Conservation (phyloP, 2,888 invertebrate genomes). For the Glaucopsyche alexis region DNA sequence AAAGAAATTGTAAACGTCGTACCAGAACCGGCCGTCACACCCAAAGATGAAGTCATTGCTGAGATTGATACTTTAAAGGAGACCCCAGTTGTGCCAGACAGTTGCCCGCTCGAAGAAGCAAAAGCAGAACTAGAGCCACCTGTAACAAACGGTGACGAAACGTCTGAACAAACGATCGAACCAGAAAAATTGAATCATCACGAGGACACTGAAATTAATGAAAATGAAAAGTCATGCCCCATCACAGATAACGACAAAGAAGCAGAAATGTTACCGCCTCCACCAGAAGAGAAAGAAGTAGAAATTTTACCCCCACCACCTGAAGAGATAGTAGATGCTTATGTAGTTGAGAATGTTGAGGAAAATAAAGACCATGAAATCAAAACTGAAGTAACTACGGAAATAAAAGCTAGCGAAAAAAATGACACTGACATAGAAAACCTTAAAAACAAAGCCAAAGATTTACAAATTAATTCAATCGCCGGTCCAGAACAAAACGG, state of each 20-base stretch:
- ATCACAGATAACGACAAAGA: not conserved
- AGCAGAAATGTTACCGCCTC: not conserved
- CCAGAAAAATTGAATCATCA: not conserved
- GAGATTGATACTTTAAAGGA: slow-evolving; percentile 18
- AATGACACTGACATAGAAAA: slow-evolving; percentile 46
- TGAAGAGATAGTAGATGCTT: not conserved
- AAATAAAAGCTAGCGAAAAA: slow-evolving; percentile 41
- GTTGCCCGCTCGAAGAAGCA: slow-evolving; percentile 18
- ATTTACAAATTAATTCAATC: slow-evolving; percentile 37
- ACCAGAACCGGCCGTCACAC: slow-evolving; percentile 39
- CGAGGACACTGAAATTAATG: not conserved
- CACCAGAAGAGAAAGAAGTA: not conserved
- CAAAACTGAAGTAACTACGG: slow-evolving; percentile 6
- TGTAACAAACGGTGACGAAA: not conserved
- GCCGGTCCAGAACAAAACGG: slow-evolving; percentile 41
- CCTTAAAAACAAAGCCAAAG: slow-evolving; percentile 50
- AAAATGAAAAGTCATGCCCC: not conserved
- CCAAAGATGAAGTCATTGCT: slow-evolving; percentile 30
- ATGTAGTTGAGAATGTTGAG: not conserved
- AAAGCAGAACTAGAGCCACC: not conserved
- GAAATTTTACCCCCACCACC: slow-evolving; percentile 14
- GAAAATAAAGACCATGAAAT: slow-evolving; percentile 12
- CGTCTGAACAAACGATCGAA: not conserved
- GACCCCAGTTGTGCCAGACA: not conserved
- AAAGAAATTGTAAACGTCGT: slow-evolving; percentile 43